These are phyloP conservation scores for Artibeus jamaicensis DNA, from an alignment of 2,797 vertebrate species.

Conservation along the genomic window DNA sequence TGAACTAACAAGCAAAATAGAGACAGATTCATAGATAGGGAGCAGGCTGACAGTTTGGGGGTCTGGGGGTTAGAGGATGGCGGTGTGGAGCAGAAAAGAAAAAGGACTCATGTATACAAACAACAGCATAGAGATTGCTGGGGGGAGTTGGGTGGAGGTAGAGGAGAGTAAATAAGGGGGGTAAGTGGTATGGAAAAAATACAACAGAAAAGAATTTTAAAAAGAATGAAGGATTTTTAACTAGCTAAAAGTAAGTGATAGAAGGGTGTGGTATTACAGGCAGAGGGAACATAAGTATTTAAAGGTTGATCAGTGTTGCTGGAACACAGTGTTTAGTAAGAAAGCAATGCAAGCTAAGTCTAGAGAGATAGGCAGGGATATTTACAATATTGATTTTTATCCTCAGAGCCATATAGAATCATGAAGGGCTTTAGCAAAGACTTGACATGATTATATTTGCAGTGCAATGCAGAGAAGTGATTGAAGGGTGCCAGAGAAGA, in stretches of 20 bases:
- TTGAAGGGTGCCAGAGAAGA: neutral
- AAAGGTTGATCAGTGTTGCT: neutral
- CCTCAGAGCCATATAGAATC: neutral
- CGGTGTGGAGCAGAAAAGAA: too few relatives aligned
- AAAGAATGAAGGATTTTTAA: neutral
- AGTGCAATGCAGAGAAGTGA: neutral
- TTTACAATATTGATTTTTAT: neutral
- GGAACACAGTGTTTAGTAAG: neutral
- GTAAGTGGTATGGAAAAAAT: neutral
- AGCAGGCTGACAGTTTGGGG: too few relatives aligned
- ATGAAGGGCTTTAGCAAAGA: neutral
- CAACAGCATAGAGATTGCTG: too few relatives aligned
- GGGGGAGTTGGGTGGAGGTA: neutral
- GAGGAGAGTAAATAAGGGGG: neutral
- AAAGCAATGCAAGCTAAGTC: neutral
- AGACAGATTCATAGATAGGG: too few relatives aligned
- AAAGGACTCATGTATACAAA: too few relatives aligned
- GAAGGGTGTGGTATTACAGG: neutral
- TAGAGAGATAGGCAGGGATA: neutral
- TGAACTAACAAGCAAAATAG: too few relatives aligned
- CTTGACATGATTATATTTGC: neutral
- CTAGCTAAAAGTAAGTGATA: neutral
- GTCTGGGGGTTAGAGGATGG: too few relatives aligned
- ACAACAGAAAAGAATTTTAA: neutral
- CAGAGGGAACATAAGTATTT: neutral